Evolutionary conservation across 2,888 invertebrate species (phyloP).

Genomic region (Ceramica pisi): DNA sequence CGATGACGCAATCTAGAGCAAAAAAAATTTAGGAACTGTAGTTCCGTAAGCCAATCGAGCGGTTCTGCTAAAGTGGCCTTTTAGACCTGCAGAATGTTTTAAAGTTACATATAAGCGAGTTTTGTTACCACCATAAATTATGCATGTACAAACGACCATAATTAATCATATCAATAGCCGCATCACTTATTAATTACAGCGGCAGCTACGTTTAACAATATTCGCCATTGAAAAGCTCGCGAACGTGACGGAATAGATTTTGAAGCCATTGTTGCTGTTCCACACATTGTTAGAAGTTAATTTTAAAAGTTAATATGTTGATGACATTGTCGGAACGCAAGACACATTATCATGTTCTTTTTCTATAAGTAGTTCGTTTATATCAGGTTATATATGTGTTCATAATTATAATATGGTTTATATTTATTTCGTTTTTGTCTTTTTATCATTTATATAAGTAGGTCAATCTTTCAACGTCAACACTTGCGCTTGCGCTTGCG

Average conservation of each 20-base stretch:
- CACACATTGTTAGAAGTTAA: constrained; percentile 20
- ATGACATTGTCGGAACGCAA: constrained; percentile 42
- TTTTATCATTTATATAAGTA: too few species aligned
- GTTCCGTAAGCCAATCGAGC: too few species aligned
- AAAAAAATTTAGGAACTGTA: too few species aligned
- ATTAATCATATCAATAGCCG: constrained; percentile 41
- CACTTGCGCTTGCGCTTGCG: too few species aligned
- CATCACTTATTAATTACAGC: constrained; percentile 52
- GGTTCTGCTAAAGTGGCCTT: too few species aligned
- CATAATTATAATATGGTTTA: too few species aligned
- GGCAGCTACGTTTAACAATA: constrained; percentile 30
- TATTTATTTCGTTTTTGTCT: too few species aligned
- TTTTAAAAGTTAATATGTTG: constrained; percentile 51
- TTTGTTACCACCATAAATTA: not conserved
- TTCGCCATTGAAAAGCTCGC: constrained; percentile 35
- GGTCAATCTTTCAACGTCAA: too few species aligned
- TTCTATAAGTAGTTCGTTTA: too few species aligned
- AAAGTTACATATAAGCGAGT: not conserved
- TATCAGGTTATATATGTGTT: too few species aligned
- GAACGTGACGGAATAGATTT: constrained; percentile 50
- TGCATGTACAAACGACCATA: constrained; percentile 6
- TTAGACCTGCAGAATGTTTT: not conserved
- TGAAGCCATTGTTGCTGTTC: constrained; percentile 48
- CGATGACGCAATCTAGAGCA: too few species aligned
- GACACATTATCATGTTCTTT: too few species aligned